Conservation (phyloP, 2,113 vertebrate species). For the Dromaius novaehollandiae region DNA sequence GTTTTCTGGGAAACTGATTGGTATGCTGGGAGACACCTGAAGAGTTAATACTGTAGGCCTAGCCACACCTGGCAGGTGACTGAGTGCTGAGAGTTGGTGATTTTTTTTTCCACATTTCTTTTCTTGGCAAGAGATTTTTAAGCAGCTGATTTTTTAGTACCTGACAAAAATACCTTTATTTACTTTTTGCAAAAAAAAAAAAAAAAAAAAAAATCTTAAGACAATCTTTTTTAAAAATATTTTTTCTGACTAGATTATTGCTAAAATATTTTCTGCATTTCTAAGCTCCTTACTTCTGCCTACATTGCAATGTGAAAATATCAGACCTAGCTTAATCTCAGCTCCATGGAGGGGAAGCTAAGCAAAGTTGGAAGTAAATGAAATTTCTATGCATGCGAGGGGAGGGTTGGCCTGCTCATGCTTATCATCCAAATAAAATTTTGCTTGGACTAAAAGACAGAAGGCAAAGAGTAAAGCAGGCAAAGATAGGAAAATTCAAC, state of each 20-base stretch:
- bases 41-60: neutral
- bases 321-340: neutral
- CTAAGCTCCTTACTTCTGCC: neutral
- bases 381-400: neutral
- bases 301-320: neutral
- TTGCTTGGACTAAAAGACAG: neutral
- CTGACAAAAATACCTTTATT: neutral
- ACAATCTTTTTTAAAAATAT: no score
- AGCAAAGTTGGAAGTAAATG: neutral
- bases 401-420: neutral
- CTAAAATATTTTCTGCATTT: neutral
- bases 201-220: neutral
- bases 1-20: neutral
- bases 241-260: neutral
- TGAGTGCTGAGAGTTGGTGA: accelerated
- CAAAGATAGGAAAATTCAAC: neutral
- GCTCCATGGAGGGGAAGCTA: neutral
- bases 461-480: neutral
- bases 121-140: neutral
- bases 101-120: neutral
- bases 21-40: neutral
- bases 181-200: neutral
- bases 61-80: neutral
- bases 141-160: neutral
- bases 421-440: neutral